These are phyloP conservation scores for Mormyrops boulengeri DNA, from an alignment of 2,797 vertebrate genomes.

Conservation along the genomic window DNA sequence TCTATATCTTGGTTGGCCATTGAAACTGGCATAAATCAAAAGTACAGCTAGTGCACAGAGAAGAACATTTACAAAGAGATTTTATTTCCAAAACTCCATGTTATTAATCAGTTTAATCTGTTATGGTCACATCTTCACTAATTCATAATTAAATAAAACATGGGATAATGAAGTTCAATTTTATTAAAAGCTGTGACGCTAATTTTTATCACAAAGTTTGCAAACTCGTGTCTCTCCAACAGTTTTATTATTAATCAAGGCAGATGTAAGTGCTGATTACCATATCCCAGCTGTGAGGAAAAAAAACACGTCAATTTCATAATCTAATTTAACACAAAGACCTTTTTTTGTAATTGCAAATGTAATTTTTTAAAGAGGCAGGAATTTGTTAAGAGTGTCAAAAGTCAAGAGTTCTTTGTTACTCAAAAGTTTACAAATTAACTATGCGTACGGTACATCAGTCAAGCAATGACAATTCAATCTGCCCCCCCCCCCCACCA, in stretches of 20 bases:
- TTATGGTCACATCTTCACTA: not conserved
- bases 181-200: not conserved
- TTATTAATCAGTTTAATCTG: not conserved
- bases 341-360: not conserved
- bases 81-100: not conserved
- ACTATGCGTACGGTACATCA: not conserved
- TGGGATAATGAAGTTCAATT: not conserved
- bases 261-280: not conserved
- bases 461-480: not conserved
- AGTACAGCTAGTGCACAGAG: not conserved
- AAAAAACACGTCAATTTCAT: not conserved
- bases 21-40: not conserved
- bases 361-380: not conserved
- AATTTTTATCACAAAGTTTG: slow-evolving; percentile 3
- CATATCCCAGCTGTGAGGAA: not conserved
- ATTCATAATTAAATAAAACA: not conserved
- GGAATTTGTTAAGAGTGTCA: not conserved
- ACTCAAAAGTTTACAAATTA: not conserved
- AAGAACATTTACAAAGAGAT: not conserved
- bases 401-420: not conserved
- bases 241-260: not conserved
- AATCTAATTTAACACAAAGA: not conserved
- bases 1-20: not conserved
- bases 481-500: not conserved
- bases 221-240: not conserved